phyloP scores from a whole-genome alignment of 1,140 invertebrate species.

The Aphelinus certus region DNA sequence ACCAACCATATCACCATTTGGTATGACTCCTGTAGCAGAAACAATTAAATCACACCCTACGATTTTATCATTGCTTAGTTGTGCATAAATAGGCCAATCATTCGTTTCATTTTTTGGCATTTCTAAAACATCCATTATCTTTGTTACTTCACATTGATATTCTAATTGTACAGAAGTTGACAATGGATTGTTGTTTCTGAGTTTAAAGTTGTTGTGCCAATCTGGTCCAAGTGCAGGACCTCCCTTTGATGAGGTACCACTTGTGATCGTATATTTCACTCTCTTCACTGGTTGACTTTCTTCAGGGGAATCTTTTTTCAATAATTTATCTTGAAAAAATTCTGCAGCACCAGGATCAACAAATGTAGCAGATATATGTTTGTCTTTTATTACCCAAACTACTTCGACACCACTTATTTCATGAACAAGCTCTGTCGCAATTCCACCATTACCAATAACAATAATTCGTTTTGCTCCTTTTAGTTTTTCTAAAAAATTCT shows the following conservation, averaged over 20 bases:
- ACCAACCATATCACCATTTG: conserved; percentile 71
- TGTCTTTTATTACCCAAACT: conserved; percentile 94
- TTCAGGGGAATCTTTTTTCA: conserved; percentile 45
- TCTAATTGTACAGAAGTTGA: conserved; percentile 63
- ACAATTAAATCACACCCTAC: conserved; percentile 91
- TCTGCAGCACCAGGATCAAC: conserved; percentile 95
- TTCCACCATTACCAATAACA: conserved; percentile 96
- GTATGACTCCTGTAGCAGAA: conserved; percentile 93
- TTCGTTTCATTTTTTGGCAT: conserved; percentile 47
- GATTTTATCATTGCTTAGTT: conserved; percentile 79
- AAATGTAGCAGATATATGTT: conserved; percentile 91
- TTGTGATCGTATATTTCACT: conserved; percentile 74
- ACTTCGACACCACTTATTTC: conserved; percentile 86
- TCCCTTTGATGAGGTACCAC: conserved; percentile 61
- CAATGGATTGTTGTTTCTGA: conserved; percentile 16
- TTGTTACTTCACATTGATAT: conserved; percentile 78
- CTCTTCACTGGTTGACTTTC: conserved; percentile 66
- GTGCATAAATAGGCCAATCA: conserved; percentile 77
- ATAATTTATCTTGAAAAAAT: conserved; percentile 79
- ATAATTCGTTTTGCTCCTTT: conserved; percentile 75
- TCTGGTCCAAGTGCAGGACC: conserved; percentile 95
- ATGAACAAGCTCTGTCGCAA: conserved; percentile 94
- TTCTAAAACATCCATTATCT: conserved; percentile 59
- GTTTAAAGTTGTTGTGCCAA: conserved; percentile 82
- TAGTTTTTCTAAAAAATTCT: conserved; percentile 80